Evolutionary conservation across 2,113 vertebrate genomes (phyloP), one percentile per base, ranked within the genome.

Genomic region (Lophura nycthemera): DNA sequence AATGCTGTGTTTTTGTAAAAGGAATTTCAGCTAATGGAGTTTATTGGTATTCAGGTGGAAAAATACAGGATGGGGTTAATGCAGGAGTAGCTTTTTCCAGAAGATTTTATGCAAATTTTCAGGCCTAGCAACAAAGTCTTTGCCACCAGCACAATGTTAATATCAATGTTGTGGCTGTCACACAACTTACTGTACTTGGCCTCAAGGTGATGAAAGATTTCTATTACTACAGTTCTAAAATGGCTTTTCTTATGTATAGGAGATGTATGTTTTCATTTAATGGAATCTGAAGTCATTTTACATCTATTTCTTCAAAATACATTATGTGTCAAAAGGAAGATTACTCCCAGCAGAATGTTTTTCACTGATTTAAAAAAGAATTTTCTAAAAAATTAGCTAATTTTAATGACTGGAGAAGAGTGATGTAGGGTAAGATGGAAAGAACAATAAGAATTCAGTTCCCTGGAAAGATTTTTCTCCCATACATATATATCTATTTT

Each of bases 71-170:
- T 12, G 5, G 11, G 20, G 69, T 57, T 91, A 4, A 19, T 65
- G 42, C 12, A 74, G 22, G 59, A 80, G 8, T 34, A 74, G 4
- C 32, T 60, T 45, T 60, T 93, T 74, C 27, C 65, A 70, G 59
- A 69, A 74, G n/a, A 90, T 45, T 63, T 93, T 57, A 30, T 78
- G 9, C 27, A 32, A 13, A 2, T 76, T 86, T 94, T 86, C 50
- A 50, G 73, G 24, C 42, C 59, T 76, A 83, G 38, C 24, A 83
- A 40, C 34, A 0, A 1, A 82, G 19, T 3, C 1, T 0, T 34
- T 82, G 32, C 22, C 36, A 61, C 15, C n/a, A 69, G 20, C 43
- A 48, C 17, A 10, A 6, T 11, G 13, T 48, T 66, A 61, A 72
- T 45, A 45, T 20, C 52, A 45, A 30, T 22, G 21, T 36, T 47